Conservation (phyloP, 2,797 vertebrate species). For the Platyrinchus mystaceus region DNA sequence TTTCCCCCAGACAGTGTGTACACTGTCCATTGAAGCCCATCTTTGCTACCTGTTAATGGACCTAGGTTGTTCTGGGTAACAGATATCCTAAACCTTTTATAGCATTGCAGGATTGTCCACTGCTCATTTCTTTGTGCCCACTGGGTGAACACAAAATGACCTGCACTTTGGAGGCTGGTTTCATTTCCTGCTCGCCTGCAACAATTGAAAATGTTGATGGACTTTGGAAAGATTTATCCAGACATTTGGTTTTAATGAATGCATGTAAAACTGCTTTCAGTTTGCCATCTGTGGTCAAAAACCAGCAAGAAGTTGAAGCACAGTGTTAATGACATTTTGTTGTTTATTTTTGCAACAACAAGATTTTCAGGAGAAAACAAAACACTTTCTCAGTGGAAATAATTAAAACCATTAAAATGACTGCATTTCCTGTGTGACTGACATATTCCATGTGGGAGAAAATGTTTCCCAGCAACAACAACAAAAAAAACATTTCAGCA, state of each 20-base stretch:
- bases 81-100: background rate
- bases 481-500: background rate
- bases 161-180: background rate
- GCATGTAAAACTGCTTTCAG: background rate
- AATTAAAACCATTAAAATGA: constrained; percentile 60
- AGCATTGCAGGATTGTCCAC: fast-evolving
- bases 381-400: constrained; percentile 42
- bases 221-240: constrained; percentile 10
- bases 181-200: background rate
- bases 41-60: background rate
- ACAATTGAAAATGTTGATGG: background rate
- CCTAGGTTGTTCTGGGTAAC: background rate
- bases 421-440: constrained; percentile 49
- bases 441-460: background rate
- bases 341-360: constrained; percentile 46
- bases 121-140: background rate
- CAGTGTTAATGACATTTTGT: background rate
- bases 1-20: background rate
- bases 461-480: constrained; percentile 29
- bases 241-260: constrained; percentile 31
- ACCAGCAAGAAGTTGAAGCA: background rate
- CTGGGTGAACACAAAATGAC: background rate
- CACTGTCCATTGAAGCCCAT: background rate
- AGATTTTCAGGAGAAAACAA: constrained; percentile 46
- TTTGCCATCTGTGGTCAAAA: constrained; percentile 4